A percentile compares a stretch with the other conserved stretches of the same genome.
phyloP scores from a whole-genome alignment of 2,113 vertebrate genomes.

The Lophius piscatorius region DNA sequence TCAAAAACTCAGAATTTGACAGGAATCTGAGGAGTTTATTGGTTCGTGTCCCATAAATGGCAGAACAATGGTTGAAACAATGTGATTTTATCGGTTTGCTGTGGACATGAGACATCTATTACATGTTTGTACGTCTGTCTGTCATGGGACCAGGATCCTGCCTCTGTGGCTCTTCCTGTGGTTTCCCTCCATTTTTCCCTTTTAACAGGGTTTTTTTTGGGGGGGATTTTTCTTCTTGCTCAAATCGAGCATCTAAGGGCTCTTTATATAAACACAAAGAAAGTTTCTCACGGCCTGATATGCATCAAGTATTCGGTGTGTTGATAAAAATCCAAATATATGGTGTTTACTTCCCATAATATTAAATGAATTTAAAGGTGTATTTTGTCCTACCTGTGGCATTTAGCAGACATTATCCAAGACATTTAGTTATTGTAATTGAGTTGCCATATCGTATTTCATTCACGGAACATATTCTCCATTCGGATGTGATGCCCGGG shows the following conservation, averaged over 20 bases:
- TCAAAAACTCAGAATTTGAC: no score
- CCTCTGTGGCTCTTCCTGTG: not conserved
- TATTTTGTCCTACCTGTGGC: not conserved
- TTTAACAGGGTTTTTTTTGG: no score
- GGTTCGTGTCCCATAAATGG: not conserved
- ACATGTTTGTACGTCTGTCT: no score
- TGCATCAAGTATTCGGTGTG: not conserved
- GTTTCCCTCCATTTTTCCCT: not conserved
- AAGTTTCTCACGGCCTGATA: not conserved
- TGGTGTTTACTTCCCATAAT: not conserved
- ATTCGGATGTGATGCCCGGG: constrained; percentile 17
- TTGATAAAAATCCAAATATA: not conserved
- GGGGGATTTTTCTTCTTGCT: not conserved
- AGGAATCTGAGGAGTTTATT: no score
- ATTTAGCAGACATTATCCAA: not conserved
- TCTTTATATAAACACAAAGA: not conserved
- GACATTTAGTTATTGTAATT: not conserved
- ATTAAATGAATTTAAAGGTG: not conserved
- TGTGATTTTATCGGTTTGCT: not conserved
- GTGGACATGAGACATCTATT: not conserved
- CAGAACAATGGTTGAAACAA: not conserved
- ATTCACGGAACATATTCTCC: constrained; percentile 12
- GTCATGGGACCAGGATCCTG: no score
- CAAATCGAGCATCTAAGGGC: no score
- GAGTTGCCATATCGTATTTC: constrained; percentile 1